Percentiles rank a stretch among this genome's conserved stretches.
These are phyloP conservation scores for Morelia viridis DNA, from an alignment of 2,797 vertebrate species.

Conservation along the genomic window DNA sequence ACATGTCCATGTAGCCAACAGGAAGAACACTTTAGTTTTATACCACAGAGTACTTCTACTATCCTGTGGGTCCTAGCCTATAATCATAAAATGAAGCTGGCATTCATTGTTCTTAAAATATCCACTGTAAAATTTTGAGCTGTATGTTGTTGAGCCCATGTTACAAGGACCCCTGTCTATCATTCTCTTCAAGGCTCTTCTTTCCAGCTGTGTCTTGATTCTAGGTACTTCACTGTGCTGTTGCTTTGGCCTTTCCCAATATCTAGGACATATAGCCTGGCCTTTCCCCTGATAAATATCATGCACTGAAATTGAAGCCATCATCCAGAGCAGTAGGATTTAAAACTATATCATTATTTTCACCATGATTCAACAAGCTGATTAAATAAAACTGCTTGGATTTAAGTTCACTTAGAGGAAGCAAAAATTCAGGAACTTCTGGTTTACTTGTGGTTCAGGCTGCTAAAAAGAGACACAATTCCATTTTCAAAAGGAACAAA, in stretches of 20 bases:
- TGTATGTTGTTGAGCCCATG: neutral
- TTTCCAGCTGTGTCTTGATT: neutral
- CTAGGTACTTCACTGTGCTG: neutral
- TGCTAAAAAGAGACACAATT: conserved; percentile 2
- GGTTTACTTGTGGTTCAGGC: neutral
- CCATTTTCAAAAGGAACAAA: conserved; percentile 20
- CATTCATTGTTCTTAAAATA: neutral
- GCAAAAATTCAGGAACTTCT: neutral
- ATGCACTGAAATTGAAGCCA: neutral
- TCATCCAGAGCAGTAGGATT: neutral
- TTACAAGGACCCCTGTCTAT: neutral
- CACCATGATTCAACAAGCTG: neutral
- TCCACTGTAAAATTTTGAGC: neutral
- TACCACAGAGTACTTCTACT: neutral
- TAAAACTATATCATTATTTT: neutral
- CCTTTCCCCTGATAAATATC: neutral
- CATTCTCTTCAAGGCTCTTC: neutral
- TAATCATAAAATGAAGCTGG: neutral
- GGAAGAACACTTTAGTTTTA: neutral
- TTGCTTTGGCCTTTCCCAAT: neutral
- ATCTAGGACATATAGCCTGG: neutral
- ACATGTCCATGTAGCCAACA: neutral
- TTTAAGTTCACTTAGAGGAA: neutral
- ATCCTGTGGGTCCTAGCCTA: neutral
- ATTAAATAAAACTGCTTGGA: conserved; percentile 3